phyloP scores from a whole-genome alignment of 2,888 invertebrate species.

The Erpobdella octoculata region DNA sequence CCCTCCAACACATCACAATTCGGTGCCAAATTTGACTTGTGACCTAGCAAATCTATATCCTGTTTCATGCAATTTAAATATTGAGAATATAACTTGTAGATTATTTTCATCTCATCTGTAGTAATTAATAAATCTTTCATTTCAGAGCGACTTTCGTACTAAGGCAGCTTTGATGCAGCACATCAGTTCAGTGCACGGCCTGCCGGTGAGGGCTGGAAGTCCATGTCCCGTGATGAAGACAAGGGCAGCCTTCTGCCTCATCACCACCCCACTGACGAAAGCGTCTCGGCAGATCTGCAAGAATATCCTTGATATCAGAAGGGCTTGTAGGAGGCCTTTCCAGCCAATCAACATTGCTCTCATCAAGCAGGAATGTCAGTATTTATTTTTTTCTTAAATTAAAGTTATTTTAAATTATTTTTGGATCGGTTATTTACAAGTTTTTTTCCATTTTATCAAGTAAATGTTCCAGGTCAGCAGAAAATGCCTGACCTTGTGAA shows the following conservation, averaged over 20 bases:
- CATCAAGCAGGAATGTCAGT: slow-evolving; percentile 77
- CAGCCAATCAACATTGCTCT: slow-evolving; percentile 59
- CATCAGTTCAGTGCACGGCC: slow-evolving; percentile 81
- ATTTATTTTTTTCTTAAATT: background rate
- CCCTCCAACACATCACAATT: too few species aligned
- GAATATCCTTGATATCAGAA: slow-evolving; percentile 68
- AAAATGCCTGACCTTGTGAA: slow-evolving; percentile 40
- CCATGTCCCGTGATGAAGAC: slow-evolving; percentile 93
- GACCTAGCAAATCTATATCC: too few species aligned
- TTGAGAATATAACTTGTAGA: background rate
- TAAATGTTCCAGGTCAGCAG: slow-evolving; percentile 41
- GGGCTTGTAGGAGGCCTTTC: slow-evolving; percentile 79
- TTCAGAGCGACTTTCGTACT: slow-evolving; percentile 70
- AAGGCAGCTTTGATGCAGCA: slow-evolving; percentile 88
- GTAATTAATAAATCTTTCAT: background rate
- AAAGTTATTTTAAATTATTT: background rate
- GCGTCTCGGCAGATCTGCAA: slow-evolving; percentile 77
- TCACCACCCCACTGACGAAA: slow-evolving; percentile 79
- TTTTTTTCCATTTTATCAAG: background rate
- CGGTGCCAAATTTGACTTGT: too few species aligned
- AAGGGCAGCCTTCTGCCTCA: slow-evolving; percentile 86
- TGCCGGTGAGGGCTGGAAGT: slow-evolving; percentile 65
- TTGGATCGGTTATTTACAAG: background rate
- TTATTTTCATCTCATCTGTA: background rate
- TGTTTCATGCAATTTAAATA: background rate